Evolutionary conservation across 92 coral and sea anemone genomes (phyloP).

Genomic region (Pocillopora meandrina): DNA sequence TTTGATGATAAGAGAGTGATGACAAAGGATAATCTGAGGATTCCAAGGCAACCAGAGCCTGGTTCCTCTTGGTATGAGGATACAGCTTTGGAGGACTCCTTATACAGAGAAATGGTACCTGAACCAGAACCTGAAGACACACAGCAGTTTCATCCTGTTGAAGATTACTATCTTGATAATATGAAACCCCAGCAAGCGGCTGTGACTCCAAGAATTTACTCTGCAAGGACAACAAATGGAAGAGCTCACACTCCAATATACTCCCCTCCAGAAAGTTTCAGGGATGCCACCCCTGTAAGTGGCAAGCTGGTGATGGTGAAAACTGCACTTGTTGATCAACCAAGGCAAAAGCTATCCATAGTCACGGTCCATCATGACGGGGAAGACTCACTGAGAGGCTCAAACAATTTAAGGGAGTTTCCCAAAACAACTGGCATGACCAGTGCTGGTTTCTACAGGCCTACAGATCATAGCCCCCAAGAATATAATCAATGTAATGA

Average conservation of each 20-base stretch:
- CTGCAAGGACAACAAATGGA: neutral
- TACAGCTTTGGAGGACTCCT: conserved; percentile 17
- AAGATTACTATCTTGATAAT: neutral
- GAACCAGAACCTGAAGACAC: conserved; percentile 46
- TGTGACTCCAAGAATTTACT: neutral
- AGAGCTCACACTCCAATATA: conserved; percentile 1
- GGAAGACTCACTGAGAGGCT: neutral
- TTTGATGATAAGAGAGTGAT: neutral
- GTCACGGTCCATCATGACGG: neutral
- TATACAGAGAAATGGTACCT: conserved; percentile 33
- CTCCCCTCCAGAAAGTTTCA: conserved; percentile 13
- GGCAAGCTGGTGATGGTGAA: conserved; percentile 35
- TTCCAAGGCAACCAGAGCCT: neutral
- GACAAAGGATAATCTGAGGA: neutral
- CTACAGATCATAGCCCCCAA: neutral
- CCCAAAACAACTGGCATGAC: neutral
- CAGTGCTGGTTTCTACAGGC: neutral
- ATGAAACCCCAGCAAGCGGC: conserved; percentile 18
- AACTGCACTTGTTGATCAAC: conserved; percentile 27
- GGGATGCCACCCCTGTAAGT: neutral
- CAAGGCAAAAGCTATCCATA: conserved; percentile 13
- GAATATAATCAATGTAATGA: neutral
- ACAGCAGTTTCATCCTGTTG: neutral
- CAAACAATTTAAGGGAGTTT: neutral
- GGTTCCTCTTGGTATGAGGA: conserved; percentile 7